phyloP scores from a whole-genome alignment of 2,797 vertebrate genomes.

The Pangasius djambal region DNA sequence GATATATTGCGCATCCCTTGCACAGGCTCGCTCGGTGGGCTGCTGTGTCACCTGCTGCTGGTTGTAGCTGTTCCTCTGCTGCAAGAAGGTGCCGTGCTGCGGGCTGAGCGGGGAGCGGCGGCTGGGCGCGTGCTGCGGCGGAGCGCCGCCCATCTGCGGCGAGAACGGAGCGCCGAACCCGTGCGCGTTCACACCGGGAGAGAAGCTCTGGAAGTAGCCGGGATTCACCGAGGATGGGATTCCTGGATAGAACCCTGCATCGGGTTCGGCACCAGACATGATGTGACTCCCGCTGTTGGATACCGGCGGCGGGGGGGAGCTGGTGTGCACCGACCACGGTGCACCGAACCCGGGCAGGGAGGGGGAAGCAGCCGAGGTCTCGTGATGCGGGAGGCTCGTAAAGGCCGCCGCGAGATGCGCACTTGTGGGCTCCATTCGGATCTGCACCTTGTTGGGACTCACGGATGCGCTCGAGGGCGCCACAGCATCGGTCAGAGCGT shows the following conservation, averaged over 20 bases:
- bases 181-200: constrained; percentile 83
- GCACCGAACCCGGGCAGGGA: constrained; percentile 88
- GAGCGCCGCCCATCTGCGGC: constrained; percentile 83
- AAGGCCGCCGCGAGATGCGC: constrained; percentile 86
- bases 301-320: constrained; percentile 85
- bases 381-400: constrained; percentile 83
- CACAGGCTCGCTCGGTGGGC: not conserved
- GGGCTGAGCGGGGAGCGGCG: constrained; percentile 90
- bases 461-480: constrained; percentile 33
- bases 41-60: constrained; percentile 87
- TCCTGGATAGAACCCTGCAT: constrained; percentile 90
- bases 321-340: constrained; percentile 95
- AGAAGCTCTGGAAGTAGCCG: constrained; percentile 94
- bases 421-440: constrained; percentile 90
- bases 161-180: constrained; percentile 88
- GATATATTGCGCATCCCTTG: not conserved
- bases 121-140: constrained; percentile 81
- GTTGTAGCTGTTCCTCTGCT: constrained; percentile 95
- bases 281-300: constrained; percentile 69
- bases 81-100: constrained; percentile 86
- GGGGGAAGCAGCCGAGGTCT: constrained; percentile 83
- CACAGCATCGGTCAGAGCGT: constrained; percentile 58
- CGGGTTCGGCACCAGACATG: constrained; percentile 82
- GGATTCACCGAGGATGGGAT: constrained; percentile 91
- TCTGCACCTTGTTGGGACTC: constrained; percentile 71